Evolutionary conservation across 2,113 vertebrate genomes (phyloP).

Genomic region (Pica pica): DNA sequence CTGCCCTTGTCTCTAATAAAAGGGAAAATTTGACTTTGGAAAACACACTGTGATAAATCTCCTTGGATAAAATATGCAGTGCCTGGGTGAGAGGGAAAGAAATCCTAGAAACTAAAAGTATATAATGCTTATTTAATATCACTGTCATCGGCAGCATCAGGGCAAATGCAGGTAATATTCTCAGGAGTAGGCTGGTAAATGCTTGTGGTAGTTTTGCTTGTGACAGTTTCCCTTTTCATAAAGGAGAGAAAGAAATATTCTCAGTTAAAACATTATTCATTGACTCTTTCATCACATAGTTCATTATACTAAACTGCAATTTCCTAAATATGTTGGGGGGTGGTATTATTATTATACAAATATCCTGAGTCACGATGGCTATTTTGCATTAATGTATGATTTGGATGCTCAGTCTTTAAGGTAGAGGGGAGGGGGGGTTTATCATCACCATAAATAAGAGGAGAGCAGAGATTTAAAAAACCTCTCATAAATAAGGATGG

Average conservation of each 20-base stretch:
- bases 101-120: background rate
- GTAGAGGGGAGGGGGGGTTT: background rate
- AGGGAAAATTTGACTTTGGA: background rate
- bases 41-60: background rate
- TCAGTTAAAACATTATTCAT: background rate
- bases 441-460: background rate
- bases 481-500: background rate
- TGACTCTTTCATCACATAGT: background rate
- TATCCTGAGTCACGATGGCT: background rate
- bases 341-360: background rate
- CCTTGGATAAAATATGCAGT: background rate
- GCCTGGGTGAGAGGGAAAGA: background rate
- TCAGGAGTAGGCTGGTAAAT: background rate
- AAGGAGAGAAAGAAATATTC: background rate
- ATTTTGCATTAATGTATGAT: background rate
- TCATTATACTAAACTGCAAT: slow-evolving; percentile 8
- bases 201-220: background rate
- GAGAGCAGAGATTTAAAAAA: background rate
- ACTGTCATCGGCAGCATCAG: background rate
- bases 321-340: background rate
- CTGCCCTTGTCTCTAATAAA: slow-evolving; percentile 37
- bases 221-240: background rate
- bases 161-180: background rate
- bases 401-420: background rate
- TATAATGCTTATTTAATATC: background rate